Percentiles rank a stretch among this genome's conserved stretches.
phyloP scores from a whole-genome alignment of 1,140 invertebrate genomes.

The Drusus annulatus region DNA sequence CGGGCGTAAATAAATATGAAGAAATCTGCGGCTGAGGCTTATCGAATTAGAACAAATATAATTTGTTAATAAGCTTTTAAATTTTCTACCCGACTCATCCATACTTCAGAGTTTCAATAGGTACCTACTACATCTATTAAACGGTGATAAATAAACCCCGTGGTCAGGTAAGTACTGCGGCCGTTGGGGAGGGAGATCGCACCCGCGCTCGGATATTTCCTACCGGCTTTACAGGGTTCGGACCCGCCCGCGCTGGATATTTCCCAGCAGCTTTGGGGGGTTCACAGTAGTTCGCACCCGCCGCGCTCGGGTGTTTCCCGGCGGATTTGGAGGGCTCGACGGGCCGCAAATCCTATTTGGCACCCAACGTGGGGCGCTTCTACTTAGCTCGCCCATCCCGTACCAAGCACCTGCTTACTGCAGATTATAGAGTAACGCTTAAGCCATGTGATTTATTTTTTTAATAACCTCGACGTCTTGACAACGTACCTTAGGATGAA shows the following conservation, averaged over 20 bases:
- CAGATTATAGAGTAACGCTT: too few relatives aligned
- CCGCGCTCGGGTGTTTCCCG: not conserved
- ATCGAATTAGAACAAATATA: not conserved
- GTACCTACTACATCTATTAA: not conserved
- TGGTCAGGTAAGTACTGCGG: not conserved
- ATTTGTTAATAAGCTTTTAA: too few relatives aligned
- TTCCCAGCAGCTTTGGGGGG: too few relatives aligned
- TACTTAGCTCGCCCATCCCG: not conserved
- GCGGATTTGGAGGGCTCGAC: not conserved
- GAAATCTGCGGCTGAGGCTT: too few relatives aligned
- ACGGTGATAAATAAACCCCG: not conserved
- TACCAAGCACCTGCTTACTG: not conserved
- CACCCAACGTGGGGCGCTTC: not conserved
- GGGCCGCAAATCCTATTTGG: slow-evolving; percentile 32
- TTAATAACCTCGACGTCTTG: not conserved
- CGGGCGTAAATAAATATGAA: too few relatives aligned
- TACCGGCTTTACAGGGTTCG: not conserved
- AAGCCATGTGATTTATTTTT: not conserved
- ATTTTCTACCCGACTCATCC: not conserved
- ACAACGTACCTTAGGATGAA: too few relatives aligned
- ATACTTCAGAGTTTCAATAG: not conserved
- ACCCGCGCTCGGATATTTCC: not conserved
- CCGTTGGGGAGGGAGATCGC: too few relatives aligned
- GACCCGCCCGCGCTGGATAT: too few relatives aligned
- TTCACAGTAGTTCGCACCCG: not conserved